phyloP scores from a whole-genome alignment of 2,113 vertebrate genomes.

The Burhinus bistriatus region DNA sequence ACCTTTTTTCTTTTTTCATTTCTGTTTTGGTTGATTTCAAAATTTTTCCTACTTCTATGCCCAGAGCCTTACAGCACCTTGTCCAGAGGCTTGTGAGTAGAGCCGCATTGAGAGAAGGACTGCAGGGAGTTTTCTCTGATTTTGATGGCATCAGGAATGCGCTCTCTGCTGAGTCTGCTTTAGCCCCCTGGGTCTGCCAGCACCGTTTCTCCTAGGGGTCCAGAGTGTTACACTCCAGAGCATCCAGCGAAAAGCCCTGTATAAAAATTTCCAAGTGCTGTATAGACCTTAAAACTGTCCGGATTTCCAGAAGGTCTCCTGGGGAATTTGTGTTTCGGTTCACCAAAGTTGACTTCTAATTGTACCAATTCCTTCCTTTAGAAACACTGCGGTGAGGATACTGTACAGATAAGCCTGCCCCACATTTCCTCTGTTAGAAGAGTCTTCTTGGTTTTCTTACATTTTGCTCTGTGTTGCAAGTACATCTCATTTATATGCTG shows the following conservation, averaged over 20 bases:
- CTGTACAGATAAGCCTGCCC: not conserved
- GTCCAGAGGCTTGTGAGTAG: not conserved
- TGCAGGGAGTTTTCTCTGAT: not conserved
- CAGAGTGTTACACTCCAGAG: not conserved
- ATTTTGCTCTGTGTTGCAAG: not conserved
- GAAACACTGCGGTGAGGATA: not conserved
- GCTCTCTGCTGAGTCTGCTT: not conserved
- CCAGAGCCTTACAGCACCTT: not conserved
- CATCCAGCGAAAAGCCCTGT: not conserved
- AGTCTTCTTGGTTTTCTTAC: not conserved
- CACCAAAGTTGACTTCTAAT: not conserved
- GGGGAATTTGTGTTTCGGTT: not conserved
- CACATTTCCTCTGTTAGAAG: not conserved
- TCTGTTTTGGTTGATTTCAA: not conserved
- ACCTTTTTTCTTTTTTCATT: not conserved
- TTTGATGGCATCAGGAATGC: not conserved
- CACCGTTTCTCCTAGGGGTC: not conserved
- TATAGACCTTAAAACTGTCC: not conserved
- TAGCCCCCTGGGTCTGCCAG: not conserved
- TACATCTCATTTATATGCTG: slow-evolving; percentile 5
- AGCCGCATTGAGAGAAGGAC: rapidly evolving
- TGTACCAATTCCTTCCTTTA: not conserved
- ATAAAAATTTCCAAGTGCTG: not conserved
- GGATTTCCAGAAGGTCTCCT: not conserved
- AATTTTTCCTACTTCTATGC: not conserved